Conservation (phyloP, 2,113 vertebrate genomes). For the Apeltes quadracus region DNA sequence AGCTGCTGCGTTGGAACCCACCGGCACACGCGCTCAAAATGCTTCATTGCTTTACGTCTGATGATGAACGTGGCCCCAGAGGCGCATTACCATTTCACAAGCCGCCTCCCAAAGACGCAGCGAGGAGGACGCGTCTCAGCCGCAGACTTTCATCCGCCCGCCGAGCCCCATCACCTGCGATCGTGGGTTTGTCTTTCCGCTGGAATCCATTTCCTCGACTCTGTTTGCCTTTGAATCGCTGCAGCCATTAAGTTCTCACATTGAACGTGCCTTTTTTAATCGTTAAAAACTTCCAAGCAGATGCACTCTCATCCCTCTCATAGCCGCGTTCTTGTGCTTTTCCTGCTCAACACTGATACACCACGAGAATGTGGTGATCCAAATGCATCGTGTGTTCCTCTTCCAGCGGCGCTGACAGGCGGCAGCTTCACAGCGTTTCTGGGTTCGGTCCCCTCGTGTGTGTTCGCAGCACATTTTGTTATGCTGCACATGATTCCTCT, state of each 20-base stretch:
- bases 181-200: neutral
- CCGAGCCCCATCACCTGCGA: neutral
- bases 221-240: conserved; percentile 9
- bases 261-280: neutral
- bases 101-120: conserved; percentile 10
- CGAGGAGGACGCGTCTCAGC: too few relatives aligned
- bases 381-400: neutral
- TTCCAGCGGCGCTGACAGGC: neutral
- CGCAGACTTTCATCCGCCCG: neutral
- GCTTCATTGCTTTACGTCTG: conserved; percentile 22
- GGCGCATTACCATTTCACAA: conserved; percentile 23
- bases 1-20: neutral
- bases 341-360: neutral
- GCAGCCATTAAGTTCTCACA: conserved; percentile 26
- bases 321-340: neutral
- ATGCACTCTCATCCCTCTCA: too few relatives aligned
- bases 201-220: neutral
- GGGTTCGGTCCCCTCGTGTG: neutral
- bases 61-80: conserved; percentile 26
- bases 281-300: neutral
- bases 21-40: neutral
- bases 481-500: neutral
- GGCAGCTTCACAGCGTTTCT: neutral
- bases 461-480: neutral
- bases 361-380: too few relatives aligned